Percentiles rank a stretch among this genome's conserved stretches.
These are phyloP conservation scores for Ormyrus rosae DNA, from an alignment of 2,888 invertebrate species.

Conservation along the genomic window DNA sequence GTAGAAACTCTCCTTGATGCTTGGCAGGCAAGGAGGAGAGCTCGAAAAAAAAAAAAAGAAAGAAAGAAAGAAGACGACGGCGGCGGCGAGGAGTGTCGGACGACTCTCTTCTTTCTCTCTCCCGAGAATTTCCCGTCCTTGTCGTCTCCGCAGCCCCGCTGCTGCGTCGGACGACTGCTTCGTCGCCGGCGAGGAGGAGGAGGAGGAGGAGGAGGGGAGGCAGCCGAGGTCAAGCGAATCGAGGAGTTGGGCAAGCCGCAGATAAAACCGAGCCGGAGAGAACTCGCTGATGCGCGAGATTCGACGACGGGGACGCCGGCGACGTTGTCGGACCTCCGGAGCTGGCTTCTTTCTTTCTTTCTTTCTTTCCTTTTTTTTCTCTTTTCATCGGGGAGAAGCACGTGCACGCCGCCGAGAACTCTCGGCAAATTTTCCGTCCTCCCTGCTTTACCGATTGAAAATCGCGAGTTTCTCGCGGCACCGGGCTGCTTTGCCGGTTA, in stretches of 20 bases:
- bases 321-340: background rate
- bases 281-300: background rate
- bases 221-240: conserved; percentile 47
- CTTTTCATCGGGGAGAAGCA: no score
- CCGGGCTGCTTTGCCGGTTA: no score
- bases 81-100: background rate
- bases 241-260: conserved; percentile 45
- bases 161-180: no score
- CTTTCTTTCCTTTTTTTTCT: no score
- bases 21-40: background rate
- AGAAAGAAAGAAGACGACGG: background rate
- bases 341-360: background rate
- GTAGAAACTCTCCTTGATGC: no score
- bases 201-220: background rate
- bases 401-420: no score
- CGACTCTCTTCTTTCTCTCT: conserved; percentile 1
- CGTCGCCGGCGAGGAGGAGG: background rate
- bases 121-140: no score
- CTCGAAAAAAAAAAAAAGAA: background rate
- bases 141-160: no score
- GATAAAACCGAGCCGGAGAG: conserved; percentile 3
- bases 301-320: background rate
- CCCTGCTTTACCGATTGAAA: no score
- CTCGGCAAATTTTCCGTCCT: no score
- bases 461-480: no score